Conservation (phyloP, 2,113 vertebrate species). For the Butorides virescens region DNA sequence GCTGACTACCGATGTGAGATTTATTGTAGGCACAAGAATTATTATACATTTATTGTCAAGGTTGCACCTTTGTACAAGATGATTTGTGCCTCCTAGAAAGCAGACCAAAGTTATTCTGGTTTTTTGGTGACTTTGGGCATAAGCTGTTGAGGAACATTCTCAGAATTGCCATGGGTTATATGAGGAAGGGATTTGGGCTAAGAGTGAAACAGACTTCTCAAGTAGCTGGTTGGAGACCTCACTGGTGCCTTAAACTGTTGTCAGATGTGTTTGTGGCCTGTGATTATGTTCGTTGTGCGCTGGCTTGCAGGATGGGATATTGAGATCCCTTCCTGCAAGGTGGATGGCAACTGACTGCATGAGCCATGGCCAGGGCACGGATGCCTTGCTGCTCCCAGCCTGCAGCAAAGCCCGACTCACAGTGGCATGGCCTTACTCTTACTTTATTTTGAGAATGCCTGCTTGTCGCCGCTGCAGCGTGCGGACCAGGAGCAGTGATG, state of each 20-base stretch:
- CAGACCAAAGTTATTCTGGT: not conserved
- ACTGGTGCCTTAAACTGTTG: not conserved
- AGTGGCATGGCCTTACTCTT: not conserved
- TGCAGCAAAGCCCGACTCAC: not conserved
- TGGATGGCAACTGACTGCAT: not conserved
- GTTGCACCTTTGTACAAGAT: not conserved
- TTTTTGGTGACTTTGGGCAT: not conserved
- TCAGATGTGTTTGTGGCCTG: not conserved
- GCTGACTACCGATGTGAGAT: not conserved
- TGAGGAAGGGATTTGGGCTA: not conserved
- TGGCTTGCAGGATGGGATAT: not conserved
- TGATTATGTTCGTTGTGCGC: not conserved
- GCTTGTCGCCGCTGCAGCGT: not conserved
- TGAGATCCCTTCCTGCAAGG: not conserved
- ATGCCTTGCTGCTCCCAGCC: not conserved
- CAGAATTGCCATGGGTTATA: not conserved
- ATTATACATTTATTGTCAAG: not conserved
- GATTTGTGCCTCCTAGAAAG: not conserved
- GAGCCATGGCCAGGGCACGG: fast-evolving
- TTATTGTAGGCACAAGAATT: not conserved
- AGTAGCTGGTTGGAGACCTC: not conserved
- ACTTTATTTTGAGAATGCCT: not conserved
- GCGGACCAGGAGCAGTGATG: not conserved
- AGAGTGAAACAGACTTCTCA: not conserved
- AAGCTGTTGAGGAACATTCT: not conserved